Evolutionary conservation across 2,797 vertebrate species (phyloP), one percentile per base, ranked within the genome.

Genomic region (Chelmon rostratus): DNA sequence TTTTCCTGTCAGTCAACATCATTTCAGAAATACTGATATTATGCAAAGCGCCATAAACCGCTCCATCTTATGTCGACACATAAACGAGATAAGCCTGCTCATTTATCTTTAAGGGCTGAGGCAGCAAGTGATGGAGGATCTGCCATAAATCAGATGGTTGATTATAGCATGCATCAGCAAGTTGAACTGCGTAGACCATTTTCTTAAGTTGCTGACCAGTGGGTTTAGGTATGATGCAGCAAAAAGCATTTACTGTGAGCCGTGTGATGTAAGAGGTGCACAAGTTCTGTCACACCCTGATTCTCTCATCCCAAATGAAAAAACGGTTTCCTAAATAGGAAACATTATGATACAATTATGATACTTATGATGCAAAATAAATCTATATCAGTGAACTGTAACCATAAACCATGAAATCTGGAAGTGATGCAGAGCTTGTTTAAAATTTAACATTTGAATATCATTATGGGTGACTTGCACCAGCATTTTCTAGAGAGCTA

Each of bases 141-240:
- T 1, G 13, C 59, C 63, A 79, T 83, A 83, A 80, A 84, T 90
- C 70, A 73, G 61, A 73, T 6, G 9, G 28, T 66, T 54, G 67
- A 77, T 73, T 88, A 84, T 47, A 54, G 69, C 61, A 3, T 5
- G 23, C 16, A 16, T 87, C 84, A 91, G 83, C 86, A 76, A 33
- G 63, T 82, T 83, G 38, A 47, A 68, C 61, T 66, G 54, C 79
- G 65, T 31, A 37, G 69, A 50, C 64, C 46, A 73, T 81, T 86
- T 86, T 73, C 25, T 75, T 75, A 89, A 77, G 67, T 59, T 90
- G 88, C 86, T 89, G 86, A 83, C 78, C 68, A 47, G 58, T 53
- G 54, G 71, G 66, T 80, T 90, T 69, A 68, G 74, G 61, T 74
- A 28, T 84, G 73, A 86, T 86, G 67, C 82, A 83, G 86, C 84